Conservation (phyloP, 2,113 vertebrate genomes). For the Dermatemys mawii region DNA sequence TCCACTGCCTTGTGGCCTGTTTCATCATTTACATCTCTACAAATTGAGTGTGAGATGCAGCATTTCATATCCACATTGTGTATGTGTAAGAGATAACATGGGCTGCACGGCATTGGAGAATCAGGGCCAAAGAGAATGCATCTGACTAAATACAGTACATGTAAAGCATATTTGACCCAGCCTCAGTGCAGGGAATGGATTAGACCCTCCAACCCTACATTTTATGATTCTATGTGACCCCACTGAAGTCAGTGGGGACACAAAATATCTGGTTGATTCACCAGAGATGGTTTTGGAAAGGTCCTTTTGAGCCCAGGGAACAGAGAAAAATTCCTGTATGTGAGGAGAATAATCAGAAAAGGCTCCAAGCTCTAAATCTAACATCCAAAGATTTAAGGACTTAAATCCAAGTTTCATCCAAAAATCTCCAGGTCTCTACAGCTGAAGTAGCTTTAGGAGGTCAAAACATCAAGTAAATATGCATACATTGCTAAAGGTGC, state of each 20-base stretch:
- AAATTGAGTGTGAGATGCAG: background rate
- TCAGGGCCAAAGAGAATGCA: background rate
- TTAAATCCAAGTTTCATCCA: background rate
- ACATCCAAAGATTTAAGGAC: background rate
- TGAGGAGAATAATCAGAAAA: too few species aligned
- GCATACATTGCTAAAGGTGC: rapidly evolving
- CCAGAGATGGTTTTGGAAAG: background rate
- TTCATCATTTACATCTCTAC: background rate
- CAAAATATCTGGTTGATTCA: rapidly evolving
- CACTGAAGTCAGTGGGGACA: background rate
- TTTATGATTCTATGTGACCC: background rate
- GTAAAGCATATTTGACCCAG: background rate
- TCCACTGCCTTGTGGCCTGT: background rate
- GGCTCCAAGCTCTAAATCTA: background rate
- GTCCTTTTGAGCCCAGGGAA: background rate
- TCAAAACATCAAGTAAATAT: rapidly evolving
- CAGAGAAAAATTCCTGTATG: background rate
- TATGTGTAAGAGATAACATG: background rate
- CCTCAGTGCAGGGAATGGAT: background rate
- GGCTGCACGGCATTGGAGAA: background rate
- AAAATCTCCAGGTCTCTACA: background rate
- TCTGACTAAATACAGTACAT: background rate
- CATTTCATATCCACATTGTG: background rate
- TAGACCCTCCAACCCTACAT: background rate
- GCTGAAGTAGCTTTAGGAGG: background rate